A percentile compares a stretch with the other conserved stretches of the same genome.
Conservation (phyloP, 2,888 invertebrate genomes). For the Teleiodes luculella region DNA sequence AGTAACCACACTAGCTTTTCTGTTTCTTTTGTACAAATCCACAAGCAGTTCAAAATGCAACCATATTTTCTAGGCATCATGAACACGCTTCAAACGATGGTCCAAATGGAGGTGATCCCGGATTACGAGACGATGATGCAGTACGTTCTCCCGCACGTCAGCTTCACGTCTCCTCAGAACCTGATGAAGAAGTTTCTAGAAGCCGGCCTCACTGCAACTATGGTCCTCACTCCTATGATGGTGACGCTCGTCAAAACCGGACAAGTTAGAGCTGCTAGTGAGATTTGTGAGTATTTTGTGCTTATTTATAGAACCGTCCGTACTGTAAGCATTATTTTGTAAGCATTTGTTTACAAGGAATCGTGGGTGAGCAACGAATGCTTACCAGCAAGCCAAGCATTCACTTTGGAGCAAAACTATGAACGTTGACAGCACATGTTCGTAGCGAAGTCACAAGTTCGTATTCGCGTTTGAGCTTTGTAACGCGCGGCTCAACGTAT, state of each 20-base stretch:
- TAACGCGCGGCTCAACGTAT: too few relatives aligned
- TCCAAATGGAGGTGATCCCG: conserved; percentile 68
- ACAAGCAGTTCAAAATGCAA: background rate
- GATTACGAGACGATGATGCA: conserved; percentile 78
- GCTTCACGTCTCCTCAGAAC: conserved; percentile 66
- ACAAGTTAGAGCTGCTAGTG: conserved; percentile 64
- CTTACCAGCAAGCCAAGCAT: too few relatives aligned
- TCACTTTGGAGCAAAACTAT: too few relatives aligned
- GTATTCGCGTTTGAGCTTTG: too few relatives aligned
- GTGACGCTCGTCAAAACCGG: conserved; percentile 61
- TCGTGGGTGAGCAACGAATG: too few relatives aligned
- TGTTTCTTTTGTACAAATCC: background rate
- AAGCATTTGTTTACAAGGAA: too few relatives aligned
- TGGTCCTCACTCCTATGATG: conserved; percentile 69
- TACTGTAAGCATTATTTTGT: too few relatives aligned
- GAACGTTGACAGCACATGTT: too few relatives aligned
- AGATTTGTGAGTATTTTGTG: conserved; percentile 72
- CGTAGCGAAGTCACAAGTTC: too few relatives aligned
- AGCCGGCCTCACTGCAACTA: conserved; percentile 51
- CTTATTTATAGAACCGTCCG: too few relatives aligned
- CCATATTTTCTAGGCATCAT: conserved; percentile 66
- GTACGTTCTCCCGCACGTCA: conserved; percentile 77
- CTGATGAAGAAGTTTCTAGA: conserved; percentile 72
- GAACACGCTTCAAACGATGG: conserved; percentile 74
- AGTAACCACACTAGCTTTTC: too few relatives aligned